Percentiles rank a stretch among this genome's conserved stretches.
These are phyloP conservation scores for Gallinago stenura DNA, from an alignment of 2,797 vertebrate species.

Conservation along the genomic window DNA sequence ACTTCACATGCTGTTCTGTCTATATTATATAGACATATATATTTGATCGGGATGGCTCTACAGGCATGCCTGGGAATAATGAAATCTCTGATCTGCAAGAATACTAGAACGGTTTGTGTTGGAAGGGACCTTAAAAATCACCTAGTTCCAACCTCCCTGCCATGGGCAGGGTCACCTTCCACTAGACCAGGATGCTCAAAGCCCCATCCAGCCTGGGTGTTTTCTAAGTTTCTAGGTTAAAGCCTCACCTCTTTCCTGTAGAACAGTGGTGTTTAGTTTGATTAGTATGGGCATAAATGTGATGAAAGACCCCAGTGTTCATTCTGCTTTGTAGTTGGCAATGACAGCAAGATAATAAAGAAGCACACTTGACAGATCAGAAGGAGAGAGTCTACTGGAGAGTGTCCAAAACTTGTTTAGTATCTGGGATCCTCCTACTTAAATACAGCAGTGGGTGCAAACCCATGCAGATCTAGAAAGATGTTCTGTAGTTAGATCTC, in stretches of 20 bases:
- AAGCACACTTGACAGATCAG: neutral
- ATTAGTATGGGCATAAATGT: neutral
- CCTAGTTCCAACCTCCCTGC: no score
- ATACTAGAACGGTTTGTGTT: no score
- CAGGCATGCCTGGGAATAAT: neutral
- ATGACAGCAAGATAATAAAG: neutral
- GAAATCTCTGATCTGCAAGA: neutral
- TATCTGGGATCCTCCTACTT: neutral
- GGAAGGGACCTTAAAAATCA: no score
- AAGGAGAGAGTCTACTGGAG: neutral
- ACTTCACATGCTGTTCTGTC: neutral
- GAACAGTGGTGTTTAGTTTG: neutral
- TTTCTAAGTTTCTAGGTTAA: neutral
- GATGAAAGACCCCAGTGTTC: neutral
- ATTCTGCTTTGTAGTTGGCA: neutral
- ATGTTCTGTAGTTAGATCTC: neutral
- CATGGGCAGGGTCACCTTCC: no score
- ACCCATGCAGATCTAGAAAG: neutral
- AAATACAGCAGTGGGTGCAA: neutral
- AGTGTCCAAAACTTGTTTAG: neutral
- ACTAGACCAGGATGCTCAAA: no score
- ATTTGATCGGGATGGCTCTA: neutral
- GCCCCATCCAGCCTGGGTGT: no score
- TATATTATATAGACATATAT: neutral
- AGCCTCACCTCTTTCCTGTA: fast-evolving